Conservation (phyloP, 2,113 vertebrate genomes). For the Xiphophorus couchianus region DNA sequence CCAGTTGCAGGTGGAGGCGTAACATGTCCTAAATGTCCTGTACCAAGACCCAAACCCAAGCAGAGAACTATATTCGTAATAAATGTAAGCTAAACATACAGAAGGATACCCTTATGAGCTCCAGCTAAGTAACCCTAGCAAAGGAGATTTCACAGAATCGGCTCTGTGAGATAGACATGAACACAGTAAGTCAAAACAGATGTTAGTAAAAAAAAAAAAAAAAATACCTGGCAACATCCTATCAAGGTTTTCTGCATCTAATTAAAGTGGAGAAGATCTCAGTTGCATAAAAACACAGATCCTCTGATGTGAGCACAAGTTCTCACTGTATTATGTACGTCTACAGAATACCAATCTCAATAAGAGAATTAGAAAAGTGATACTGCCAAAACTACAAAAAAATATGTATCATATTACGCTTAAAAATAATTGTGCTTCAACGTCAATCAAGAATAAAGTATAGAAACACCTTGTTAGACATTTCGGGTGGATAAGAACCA, state of each 20-base stretch:
- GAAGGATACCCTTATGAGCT: no score
- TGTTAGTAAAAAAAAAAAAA: not conserved
- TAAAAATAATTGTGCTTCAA: not conserved
- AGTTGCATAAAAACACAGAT: not conserved
- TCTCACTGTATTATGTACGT: not conserved
- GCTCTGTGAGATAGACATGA: not conserved
- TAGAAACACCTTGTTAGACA: no score
- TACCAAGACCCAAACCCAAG: not conserved
- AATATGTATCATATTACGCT: no score
- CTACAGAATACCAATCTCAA: not conserved
- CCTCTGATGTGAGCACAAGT: not conserved
- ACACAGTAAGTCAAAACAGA: not conserved
- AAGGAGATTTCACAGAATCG: no score
- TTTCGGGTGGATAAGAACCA: no score
- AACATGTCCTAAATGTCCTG: not conserved
- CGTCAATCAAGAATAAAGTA: not conserved
- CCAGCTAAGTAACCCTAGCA: no score
- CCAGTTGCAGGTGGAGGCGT: constrained; percentile 9
- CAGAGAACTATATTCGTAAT: not conserved
- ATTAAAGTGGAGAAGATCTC: not conserved
- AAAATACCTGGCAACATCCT: not conserved
- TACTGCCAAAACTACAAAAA: not conserved
- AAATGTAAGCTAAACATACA: no score
- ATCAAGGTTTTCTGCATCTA: no score
- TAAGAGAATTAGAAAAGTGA: not conserved